Evolutionary conservation across 2,888 invertebrate species (phyloP), one percentile per base, ranked within the genome.

Genomic region (Noctua fimbriata): DNA sequence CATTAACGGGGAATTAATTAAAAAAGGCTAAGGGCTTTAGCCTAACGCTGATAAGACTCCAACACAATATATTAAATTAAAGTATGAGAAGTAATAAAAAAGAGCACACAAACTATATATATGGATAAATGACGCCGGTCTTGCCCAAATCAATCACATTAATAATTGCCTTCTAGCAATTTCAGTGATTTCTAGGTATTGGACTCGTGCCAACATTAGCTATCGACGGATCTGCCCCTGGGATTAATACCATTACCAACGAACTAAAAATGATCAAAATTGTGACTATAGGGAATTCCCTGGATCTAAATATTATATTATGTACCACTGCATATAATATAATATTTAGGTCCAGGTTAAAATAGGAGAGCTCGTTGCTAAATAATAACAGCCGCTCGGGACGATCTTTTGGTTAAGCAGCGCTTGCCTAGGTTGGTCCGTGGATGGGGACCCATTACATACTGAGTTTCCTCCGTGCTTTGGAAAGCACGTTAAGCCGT

Each of bases 201-300:
- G 69, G 83, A 74, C 41, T 52, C 28, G 32, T 66, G 67, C 78
- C 87, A 84, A 83, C 18, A 55, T 65, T 83, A 28, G 63, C 69
- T 77, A 47, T 60, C 69, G 60, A 63, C 58, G 67, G 55, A 36
- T 69, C 60, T 28, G 14, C 36, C 63, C 36, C 21, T 52, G 44
- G 55, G 70, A 71, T 66, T 74, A 78, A 74, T 72, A 55, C 24
- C 69, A 73, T 82, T 52, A 67, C 73, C 44, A 24, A 67, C 24
- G n/a, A 73, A 86, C 44, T 36, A 41, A 49, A 73, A 60, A 55
- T 73, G 1, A 76, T 63, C 44, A 76, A 76, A 58, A 71, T 71
- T 67, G 5, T 28, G 18, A 7, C 21, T 32, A 24, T 21, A 24
- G 28, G 28, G 21, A 55, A 47, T 52, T 36, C 0, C 1, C 10